Percentiles rank a stretch among this genome's conserved stretches.
Evolutionary conservation across 2,797 vertebrate genomes (phyloP).

Genomic region (Tinamus major): DNA sequence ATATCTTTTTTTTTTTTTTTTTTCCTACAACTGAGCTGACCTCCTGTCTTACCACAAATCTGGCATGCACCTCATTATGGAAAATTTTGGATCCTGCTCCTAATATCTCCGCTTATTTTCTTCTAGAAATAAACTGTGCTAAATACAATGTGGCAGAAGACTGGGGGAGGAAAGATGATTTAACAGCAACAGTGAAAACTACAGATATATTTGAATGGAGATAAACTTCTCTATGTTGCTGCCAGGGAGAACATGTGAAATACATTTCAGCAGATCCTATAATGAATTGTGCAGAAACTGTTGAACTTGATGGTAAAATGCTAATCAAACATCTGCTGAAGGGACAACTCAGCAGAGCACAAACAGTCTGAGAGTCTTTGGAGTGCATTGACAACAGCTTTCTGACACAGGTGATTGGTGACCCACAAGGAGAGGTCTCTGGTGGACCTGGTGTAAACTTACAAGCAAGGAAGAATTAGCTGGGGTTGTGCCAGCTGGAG

Average conservation of each 20-base stretch:
- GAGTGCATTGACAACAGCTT: background rate
- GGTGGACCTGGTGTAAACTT: background rate
- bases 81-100: background rate
- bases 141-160: background rate
- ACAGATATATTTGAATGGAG: background rate
- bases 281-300: background rate
- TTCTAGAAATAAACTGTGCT: background rate
- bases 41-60: background rate
- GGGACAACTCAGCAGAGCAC: background rate
- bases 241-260: background rate
- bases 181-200: background rate
- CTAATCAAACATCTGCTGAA: background rate
- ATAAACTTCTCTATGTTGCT: background rate
- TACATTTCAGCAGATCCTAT: background rate
- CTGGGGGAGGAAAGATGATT: background rate
- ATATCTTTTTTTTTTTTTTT: background rate
- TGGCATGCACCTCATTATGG: background rate
- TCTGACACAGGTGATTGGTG: background rate
- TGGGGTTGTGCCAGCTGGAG: background rate
- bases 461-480: background rate
- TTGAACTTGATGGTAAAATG: background rate
- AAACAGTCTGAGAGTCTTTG: background rate
- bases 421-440: background rate
- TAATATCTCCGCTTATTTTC: background rate
- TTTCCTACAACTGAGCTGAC: background rate